These are phyloP conservation scores for Drosophila seguyi DNA, from an alignment of 1,140 invertebrate genomes.

Conservation along the genomic window DNA sequence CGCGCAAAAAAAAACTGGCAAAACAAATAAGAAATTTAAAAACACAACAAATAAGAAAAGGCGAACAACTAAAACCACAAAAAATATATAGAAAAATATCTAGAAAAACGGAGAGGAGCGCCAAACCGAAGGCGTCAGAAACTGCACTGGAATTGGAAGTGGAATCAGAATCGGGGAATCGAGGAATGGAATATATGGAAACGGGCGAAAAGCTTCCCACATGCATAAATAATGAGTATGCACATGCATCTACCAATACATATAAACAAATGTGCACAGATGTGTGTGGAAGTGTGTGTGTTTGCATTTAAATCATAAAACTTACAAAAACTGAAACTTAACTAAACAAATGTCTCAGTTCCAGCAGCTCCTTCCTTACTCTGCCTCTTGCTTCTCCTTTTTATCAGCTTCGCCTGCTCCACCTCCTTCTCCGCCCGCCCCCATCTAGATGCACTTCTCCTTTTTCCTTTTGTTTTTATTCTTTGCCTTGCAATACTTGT, in stretches of 20 bases:
- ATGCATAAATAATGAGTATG: constrained; percentile 57
- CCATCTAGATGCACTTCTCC: background rate
- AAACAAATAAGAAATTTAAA: constrained; percentile 12
- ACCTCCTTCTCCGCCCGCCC: background rate
- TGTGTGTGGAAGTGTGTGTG: background rate
- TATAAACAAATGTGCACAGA: background rate
- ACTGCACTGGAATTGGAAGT: constrained; percentile 68
- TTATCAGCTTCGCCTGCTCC: background rate
- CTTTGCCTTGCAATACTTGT: constrained; percentile 8
- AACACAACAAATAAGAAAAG: background rate
- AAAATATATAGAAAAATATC: constrained; percentile 1
- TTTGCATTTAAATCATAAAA: constrained; percentile 42
- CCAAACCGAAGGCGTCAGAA: constrained; percentile 70
- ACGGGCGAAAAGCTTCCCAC: constrained; percentile 45
- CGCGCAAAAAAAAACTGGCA: background rate
- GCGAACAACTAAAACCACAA: constrained; percentile 20
- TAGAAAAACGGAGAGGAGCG: constrained; percentile 38
- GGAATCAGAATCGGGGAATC: constrained; percentile 23
- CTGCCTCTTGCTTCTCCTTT: background rate
- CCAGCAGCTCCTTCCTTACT: constrained; percentile 10
- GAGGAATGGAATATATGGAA: constrained; percentile 55
- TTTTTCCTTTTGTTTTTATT: constrained; percentile 11
- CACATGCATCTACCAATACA: constrained; percentile 3
- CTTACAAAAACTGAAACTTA: constrained; percentile 34
- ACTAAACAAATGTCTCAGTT: constrained; percentile 62